Evolutionary conservation across 1,140 invertebrate genomes (phyloP).

Genomic region (Megalonaias nervosa): DNA sequence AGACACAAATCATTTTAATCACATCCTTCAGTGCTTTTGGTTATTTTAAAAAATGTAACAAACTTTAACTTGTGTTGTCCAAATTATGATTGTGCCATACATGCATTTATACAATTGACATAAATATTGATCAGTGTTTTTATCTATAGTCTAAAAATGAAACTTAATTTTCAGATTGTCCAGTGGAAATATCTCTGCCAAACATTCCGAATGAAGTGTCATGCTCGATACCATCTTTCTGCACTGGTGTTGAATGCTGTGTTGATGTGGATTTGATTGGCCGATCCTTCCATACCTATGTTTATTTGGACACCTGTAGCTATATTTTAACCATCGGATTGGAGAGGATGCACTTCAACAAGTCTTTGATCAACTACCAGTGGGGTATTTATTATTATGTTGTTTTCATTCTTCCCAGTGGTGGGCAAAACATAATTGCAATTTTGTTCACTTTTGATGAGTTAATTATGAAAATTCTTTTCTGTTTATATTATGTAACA

Average conservation of each 20-base stretch:
- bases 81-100: background rate
- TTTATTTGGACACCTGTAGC: slow-evolving; percentile 12
- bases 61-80: too few relatives aligned
- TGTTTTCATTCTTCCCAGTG: too few relatives aligned
- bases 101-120: background rate
- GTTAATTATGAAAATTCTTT: too few relatives aligned
- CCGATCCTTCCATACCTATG: background rate
- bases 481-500: too few relatives aligned
- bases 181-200: background rate
- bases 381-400: slow-evolving; percentile 9
- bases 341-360: slow-evolving; percentile 9
- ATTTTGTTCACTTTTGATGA: too few relatives aligned
- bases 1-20: too few relatives aligned
- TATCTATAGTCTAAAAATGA: background rate
- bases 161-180: slow-evolving; percentile 4
- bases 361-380: slow-evolving; percentile 9
- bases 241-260: slow-evolving; percentile 18
- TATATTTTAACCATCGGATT: slow-evolving; percentile 12
- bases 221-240: slow-evolving; percentile 2
- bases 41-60: too few relatives aligned
- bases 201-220: slow-evolving; percentile 6
- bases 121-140: too few relatives aligned
- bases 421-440: too few relatives aligned
- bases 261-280: slow-evolving; percentile 4
- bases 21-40: too few relatives aligned